Percentiles rank a stretch among this genome's conserved stretches.
These are phyloP conservation scores for Trichonephila clavata DNA, from an alignment of 1,140 invertebrate species.

Conservation along the genomic window DNA sequence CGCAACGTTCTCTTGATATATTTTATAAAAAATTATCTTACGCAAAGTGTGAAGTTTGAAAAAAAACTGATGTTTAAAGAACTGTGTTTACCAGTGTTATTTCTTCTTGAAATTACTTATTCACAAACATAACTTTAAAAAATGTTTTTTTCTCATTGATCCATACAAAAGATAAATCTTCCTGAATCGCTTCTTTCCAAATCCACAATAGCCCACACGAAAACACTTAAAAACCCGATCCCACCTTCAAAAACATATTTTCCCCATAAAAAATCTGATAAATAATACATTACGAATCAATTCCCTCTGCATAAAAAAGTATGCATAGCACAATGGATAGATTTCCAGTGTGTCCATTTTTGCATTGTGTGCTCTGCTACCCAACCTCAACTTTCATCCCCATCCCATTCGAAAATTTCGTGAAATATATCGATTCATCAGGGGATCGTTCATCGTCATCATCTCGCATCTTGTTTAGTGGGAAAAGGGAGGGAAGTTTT, in stretches of 20 bases:
- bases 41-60: too few relatives aligned
- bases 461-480: conserved; percentile 33
- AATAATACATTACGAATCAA: conserved; percentile 35
- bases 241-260: conserved; percentile 35
- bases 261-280: neutral
- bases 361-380: neutral
- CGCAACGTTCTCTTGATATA: too few relatives aligned
- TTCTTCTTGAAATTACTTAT: too few relatives aligned
- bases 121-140: neutral
- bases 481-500: neutral
- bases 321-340: neutral
- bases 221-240: neutral
- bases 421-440: conserved; percentile 26
- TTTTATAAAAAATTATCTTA: too few relatives aligned
- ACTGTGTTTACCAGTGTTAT: too few relatives aligned
- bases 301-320: neutral
- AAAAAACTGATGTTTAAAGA: too few relatives aligned
- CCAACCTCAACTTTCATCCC: neutral
- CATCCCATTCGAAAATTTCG: conserved; percentile 18
- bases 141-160: neutral
- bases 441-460: conserved; percentile 46
- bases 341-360: neutral
- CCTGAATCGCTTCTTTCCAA: neutral
- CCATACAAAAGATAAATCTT: neutral
- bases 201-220: neutral